Base-by-base conservation (phyloP, 2,113 vertebrate genomes). In the Bubo blakistoni region DNA sequence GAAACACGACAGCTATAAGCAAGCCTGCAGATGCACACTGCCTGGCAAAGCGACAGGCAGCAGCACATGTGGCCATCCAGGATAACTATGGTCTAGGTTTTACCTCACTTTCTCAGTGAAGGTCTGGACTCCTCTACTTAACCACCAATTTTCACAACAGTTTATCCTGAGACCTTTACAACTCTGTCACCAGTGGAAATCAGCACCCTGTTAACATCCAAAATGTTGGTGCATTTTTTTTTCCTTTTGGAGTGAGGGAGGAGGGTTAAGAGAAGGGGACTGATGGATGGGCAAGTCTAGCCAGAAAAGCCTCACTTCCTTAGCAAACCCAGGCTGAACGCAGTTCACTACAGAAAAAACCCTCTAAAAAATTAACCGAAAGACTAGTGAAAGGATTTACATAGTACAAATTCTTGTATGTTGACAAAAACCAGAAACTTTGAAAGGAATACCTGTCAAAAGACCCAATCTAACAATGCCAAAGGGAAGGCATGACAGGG, bases 401-500 rank as follows among this genome's bases (percentile, higher is more conserved):
- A 47, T 6, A 46, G 67, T 30, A 59, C 34, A 78, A 61, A 85
- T 76, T 81, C 46, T 72, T 61, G 4, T 40, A 79, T 9, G 11
- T 20, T 81, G 36, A 87, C 61, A 73, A 72, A 87, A 44, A 84
- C 25, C 44, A 93, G 66, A 88, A 88, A 49, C 71, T 91, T 88
- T 3, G 7, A 86, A 95, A 88, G 25, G 13, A 82, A 47, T 27
- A 81, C 46, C 47, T 80, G 81, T 58, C 58, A 85, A 61, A 90
- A 90, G 74, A 79, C 30, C 46, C 12, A n/a, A 13, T 13, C 57
- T 79, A 80, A 57, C 70, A 81, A 59, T 3, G 13, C 54, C 1
- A 61, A 47, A 93, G 84, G 66, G 84, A 93, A n/a, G 49, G 24
- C 38, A 26, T 71, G 90, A 92, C 87, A 95, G 74, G n/a, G 62